Evolutionary conservation across 2,888 invertebrate genomes (phyloP).

Genomic region (Zele albiditarsus): DNA sequence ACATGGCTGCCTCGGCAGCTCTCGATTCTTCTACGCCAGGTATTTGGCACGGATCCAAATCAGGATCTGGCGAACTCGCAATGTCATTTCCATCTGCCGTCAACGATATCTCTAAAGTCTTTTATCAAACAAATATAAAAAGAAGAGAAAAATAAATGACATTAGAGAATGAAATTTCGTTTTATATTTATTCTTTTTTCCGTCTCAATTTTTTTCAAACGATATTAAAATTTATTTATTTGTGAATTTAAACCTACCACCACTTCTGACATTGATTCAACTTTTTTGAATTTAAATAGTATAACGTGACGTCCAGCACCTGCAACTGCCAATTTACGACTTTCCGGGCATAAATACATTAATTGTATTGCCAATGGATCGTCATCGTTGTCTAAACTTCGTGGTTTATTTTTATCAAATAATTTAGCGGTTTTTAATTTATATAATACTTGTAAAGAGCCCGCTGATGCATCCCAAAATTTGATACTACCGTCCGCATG

Average conservation of each 20-base stretch:
- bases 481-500: constrained; percentile 99
- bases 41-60: constrained; percentile 76
- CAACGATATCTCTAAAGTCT: constrained; percentile 92
- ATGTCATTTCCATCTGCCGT: constrained; percentile 86
- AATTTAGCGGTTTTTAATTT: constrained; percentile 97
- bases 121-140: constrained; percentile 44
- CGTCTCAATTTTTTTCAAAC: too few relatives aligned
- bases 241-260: constrained; percentile 75
- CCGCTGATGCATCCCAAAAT: constrained; percentile 99
- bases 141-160: not conserved
- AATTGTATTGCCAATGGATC: constrained; percentile 93
- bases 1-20: constrained; percentile 71
- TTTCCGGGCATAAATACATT: constrained; percentile 94
- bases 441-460: constrained; percentile 95
- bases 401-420: constrained; percentile 83
- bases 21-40: constrained; percentile 74
- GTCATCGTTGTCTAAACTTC: constrained; percentile 82
- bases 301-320: constrained; percentile 95
- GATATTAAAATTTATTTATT: not conserved
- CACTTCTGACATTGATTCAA: constrained; percentile 88
- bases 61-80: constrained; percentile 88
- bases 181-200: not conserved
- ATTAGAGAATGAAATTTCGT: not conserved
- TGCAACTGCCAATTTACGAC: constrained; percentile 90
- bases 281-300: constrained; percentile 95